phyloP scores from a whole-genome alignment of 2,113 vertebrate genomes.

The Candoia aspera region DNA sequence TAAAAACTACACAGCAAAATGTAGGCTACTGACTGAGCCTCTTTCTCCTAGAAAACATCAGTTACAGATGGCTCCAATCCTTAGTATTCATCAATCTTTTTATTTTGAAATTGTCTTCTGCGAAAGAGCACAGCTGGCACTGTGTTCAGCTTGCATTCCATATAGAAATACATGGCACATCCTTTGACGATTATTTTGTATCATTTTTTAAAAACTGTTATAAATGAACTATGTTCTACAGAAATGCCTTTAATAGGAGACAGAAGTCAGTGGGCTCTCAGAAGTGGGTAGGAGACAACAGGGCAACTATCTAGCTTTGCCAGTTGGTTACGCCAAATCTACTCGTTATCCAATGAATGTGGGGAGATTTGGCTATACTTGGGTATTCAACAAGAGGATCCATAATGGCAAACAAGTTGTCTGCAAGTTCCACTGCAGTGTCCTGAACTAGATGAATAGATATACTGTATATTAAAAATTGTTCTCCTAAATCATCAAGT shows the following conservation, averaged over 20 bases:
- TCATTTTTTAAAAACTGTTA: neutral
- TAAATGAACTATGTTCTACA: conserved; percentile 17
- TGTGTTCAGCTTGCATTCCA: conserved; percentile 18
- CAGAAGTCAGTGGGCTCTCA: neutral
- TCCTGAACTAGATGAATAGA: neutral
- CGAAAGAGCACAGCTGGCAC: conserved; percentile 25
- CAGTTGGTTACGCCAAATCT: neutral
- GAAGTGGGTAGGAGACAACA: neutral
- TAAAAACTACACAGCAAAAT: conserved; percentile 1
- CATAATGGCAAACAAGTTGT: neutral
- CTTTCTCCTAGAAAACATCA: neutral
- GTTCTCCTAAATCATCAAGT: neutral
- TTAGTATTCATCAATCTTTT: conserved; percentile 26
- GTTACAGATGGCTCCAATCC: conserved; percentile 14
- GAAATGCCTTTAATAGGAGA: neutral
- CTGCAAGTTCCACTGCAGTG: neutral
- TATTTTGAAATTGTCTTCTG: conserved; percentile 31
- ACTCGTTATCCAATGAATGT: neutral
- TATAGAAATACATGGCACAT: conserved; percentile 15
- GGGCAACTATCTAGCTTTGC: neutral
- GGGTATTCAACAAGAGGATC: neutral
- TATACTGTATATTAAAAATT: neutral
- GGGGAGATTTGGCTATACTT: neutral
- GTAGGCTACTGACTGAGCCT: conserved; percentile 8
- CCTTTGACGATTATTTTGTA: conserved; percentile 16